Evolutionary conservation across 2,888 invertebrate genomes (phyloP), one percentile per base, ranked within the genome.

Genomic region (Xestia sexstrigata): DNA sequence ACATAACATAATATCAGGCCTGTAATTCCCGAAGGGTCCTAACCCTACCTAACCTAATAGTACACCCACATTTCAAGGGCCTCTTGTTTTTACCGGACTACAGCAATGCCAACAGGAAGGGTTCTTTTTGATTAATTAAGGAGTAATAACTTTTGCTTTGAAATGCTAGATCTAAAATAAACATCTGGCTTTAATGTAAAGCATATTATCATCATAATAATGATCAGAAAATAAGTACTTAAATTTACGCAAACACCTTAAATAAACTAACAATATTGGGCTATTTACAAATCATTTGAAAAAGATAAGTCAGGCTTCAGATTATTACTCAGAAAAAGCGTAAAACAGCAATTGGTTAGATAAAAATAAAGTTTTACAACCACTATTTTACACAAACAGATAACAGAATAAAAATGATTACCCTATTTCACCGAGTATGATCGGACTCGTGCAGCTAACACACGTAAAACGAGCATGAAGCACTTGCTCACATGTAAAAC

Each of bases 401-500:
- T 70, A 84, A 69, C 39, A 30, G 39, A 74, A 83, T 81, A 78
- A 81, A 83, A 74, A 76, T 69, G 52, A 81, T 87, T 78, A 78
- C 69, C 73, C 71, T 73, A 78, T 72, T 83, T 72, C 78, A 76
- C 52, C 3, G 84, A 76, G n/a, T 49, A 79, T 79, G 70, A 82
- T 70, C 82, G 73, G 77, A 82, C 84, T 86, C 86, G 82, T 86
- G 86, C 75, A 78, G 78, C 79, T 89, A 90, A 93, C 90, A 91
- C 90, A 91, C 90, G 90, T 73, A 84, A 86, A 90, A 89, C 91
- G 88, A 89, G 89, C 91, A 76, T 84, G 86, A 86, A 92, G 88
- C 90, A 90, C 89, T 90, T 89, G 91, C 91, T 90, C 91, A 89
- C 90, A 90, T 92, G 89, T 91, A 91, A 90, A 87, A 90, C 91